Evolutionary conservation across 1,140 invertebrate genomes (phyloP).

Genomic region (Hycleus cichorii): DNA sequence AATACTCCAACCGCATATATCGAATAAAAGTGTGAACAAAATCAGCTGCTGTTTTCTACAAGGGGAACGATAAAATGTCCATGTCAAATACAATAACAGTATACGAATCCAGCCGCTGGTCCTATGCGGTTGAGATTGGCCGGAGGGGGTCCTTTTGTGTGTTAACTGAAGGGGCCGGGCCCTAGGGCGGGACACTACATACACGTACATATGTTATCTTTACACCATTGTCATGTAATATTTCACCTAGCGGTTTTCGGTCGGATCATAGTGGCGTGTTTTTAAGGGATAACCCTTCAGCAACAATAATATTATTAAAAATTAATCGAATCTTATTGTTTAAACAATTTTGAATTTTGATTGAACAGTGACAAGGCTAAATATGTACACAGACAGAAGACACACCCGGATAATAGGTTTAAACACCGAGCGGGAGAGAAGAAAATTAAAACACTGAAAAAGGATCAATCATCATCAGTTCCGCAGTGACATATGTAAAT

Average conservation of each 20-base stretch:
- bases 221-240: constrained; percentile 8
- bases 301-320: constrained; percentile 1
- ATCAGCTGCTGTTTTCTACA: constrained; percentile 13
- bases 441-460: too few relatives aligned
- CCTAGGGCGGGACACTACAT: constrained; percentile 29
- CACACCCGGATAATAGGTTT: too few relatives aligned
- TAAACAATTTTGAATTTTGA: background rate
- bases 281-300: background rate
- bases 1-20: too few relatives aligned
- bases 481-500: too few relatives aligned
- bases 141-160: constrained; percentile 28
- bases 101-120: constrained; percentile 1
- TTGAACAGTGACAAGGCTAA: background rate
- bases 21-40: constrained; percentile 28
- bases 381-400: too few relatives aligned
- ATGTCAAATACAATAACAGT: too few relatives aligned
- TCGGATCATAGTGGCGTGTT: too few relatives aligned
- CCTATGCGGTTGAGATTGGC: constrained; percentile 24
- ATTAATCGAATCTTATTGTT: background rate
- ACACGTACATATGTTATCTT: constrained; percentile 29
- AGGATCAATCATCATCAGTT: too few relatives aligned
- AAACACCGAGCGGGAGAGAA: too few relatives aligned
- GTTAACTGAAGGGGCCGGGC: constrained; percentile 30
- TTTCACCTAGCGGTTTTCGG: background rate
- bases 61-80: too few relatives aligned